A percentile compares a stretch with the other conserved stretches of the same genome.
Evolutionary conservation across 2,113 vertebrate species (phyloP).

Genomic region (Erinaceus europaeus): DNA sequence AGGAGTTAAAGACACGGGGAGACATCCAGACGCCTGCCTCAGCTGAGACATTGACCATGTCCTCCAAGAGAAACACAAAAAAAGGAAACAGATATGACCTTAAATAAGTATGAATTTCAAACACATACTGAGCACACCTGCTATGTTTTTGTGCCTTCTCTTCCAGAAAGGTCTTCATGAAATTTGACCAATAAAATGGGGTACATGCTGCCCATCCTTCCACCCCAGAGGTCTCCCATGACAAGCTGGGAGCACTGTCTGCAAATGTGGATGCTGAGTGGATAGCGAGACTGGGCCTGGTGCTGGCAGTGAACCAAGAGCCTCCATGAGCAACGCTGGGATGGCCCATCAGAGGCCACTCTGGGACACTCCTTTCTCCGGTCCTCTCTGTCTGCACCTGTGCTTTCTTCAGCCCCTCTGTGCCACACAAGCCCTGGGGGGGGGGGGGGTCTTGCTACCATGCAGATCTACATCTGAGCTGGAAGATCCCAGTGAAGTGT

Average conservation of each 20-base stretch:
- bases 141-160: not conserved
- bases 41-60: fast-evolving
- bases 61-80: not conserved
- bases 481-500: not conserved
- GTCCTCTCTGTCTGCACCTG: not conserved
- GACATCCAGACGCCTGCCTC: not conserved
- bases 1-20: not conserved
- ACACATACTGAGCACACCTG: fast-evolving
- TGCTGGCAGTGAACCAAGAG: not conserved
- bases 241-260: fast-evolving
- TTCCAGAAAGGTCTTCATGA: not conserved
- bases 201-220: not conserved
- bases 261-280: not conserved
- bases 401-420: not conserved
- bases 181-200: not conserved
- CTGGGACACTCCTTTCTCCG: fast-evolving
- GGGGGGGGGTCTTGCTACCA: not conserved
- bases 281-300: not conserved
- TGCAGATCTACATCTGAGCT: not conserved
- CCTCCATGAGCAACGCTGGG: not conserved
- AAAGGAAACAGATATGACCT: too few species aligned
- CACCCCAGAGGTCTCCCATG: not conserved
- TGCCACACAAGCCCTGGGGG: not conserved
- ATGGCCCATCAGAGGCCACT: not conserved
- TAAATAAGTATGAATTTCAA: not conserved